Evolutionary conservation across 2,888 invertebrate species (phyloP).

Genomic region (Nephrotoma flavescens): DNA sequence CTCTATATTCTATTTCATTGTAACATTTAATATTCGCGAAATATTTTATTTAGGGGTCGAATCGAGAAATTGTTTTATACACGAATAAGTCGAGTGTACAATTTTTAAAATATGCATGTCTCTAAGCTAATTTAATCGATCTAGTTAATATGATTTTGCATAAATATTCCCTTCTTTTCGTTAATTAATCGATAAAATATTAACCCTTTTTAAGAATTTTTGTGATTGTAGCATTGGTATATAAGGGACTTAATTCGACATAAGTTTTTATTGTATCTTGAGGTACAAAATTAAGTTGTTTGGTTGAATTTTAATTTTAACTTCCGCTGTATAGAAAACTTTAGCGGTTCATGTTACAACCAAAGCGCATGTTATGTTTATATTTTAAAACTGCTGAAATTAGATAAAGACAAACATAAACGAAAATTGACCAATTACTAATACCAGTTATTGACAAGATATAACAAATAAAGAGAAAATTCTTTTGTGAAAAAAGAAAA

Average conservation of each 20-base stretch:
- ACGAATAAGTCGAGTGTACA: neutral
- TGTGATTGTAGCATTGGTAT: neutral
- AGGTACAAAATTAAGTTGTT: neutral
- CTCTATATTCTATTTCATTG: neutral
- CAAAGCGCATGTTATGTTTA: neutral
- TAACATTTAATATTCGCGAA: neutral
- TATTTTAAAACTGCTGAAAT: too few relatives aligned
- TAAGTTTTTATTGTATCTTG: neutral
- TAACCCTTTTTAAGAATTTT: neutral
- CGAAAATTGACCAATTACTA: too few relatives aligned
- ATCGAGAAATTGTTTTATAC: neutral
- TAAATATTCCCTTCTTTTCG: neutral
- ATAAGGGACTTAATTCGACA: neutral
- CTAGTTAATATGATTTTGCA: neutral
- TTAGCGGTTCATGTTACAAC: neutral
- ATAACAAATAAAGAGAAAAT: too few relatives aligned
- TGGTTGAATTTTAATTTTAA: neutral
- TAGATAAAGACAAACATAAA: too few relatives aligned
- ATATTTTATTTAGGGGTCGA: neutral
- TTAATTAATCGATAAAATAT: neutral
- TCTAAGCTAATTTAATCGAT: neutral
- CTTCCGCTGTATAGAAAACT: neutral
- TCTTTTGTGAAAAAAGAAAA: too few relatives aligned
- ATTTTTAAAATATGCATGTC: neutral
- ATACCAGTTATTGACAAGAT: too few relatives aligned